Evolutionary conservation across 2,797 vertebrate species (phyloP).

Genomic region (Gambelia wislizenii): DNA sequence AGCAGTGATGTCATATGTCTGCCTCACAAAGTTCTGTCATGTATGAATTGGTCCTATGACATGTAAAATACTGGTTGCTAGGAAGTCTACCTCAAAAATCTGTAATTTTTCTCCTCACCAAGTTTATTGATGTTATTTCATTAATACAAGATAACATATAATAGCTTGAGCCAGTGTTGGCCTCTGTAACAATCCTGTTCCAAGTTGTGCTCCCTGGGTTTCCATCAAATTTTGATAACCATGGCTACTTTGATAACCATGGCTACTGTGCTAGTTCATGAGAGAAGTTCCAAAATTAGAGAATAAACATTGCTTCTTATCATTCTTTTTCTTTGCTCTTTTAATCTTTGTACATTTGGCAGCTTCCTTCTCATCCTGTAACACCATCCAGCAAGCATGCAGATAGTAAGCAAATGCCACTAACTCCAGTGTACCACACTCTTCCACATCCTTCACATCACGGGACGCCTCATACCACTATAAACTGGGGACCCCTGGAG

Average conservation of each 20-base stretch:
- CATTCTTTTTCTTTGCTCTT: slow-evolving; percentile 29
- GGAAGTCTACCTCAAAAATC: not conserved
- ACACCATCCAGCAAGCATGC: slow-evolving; percentile 93
- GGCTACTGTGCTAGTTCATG: not conserved
- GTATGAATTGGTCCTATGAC: not conserved
- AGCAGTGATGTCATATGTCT: not conserved
- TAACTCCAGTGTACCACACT: slow-evolving; percentile 95
- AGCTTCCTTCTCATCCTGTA: slow-evolving; percentile 95
- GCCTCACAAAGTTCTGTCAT: not conserved
- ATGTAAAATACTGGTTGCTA: not conserved
- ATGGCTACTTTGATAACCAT: not conserved
- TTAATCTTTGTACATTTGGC: slow-evolving; percentile 37
- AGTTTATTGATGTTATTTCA: not conserved
- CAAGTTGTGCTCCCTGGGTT: not conserved
- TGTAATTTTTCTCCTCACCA: not conserved
- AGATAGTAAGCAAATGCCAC: slow-evolving; percentile 89
- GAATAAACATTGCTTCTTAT: not conserved
- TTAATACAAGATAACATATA: not conserved
- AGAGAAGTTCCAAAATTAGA: not conserved
- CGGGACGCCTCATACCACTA: slow-evolving; percentile 89
- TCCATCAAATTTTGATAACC: not conserved
- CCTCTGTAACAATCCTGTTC: not conserved
- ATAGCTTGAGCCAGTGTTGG: not conserved
- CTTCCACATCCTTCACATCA: slow-evolving; percentile 95
- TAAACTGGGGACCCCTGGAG: slow-evolving; percentile 97